Evolutionary conservation across 2,113 vertebrate species (phyloP).

Genomic region (Okapia johnstoni): DNA sequence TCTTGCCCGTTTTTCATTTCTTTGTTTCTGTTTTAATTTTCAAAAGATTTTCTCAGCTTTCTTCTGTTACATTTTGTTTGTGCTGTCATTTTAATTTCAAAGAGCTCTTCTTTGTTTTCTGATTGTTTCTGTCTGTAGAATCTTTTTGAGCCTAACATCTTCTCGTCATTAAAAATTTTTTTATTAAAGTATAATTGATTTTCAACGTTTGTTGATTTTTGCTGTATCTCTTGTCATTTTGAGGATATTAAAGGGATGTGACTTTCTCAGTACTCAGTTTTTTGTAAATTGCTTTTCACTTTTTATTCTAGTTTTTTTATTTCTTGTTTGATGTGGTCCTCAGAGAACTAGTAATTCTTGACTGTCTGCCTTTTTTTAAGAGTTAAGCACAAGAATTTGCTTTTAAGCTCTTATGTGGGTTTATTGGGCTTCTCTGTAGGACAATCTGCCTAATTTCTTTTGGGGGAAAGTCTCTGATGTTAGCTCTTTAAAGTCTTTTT

Average conservation of each 20-base stretch:
- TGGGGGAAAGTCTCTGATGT: background rate
- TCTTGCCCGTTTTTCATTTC: background rate
- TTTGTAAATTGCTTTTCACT: background rate
- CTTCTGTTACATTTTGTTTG: background rate
- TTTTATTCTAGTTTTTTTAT: background rate
- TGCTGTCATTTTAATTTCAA: background rate
- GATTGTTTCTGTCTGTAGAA: background rate
- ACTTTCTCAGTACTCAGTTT: background rate
- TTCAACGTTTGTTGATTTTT: background rate
- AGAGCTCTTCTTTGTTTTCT: background rate
- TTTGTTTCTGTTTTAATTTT: conserved; percentile 14
- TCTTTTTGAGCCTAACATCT: background rate
- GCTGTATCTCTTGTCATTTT: background rate
- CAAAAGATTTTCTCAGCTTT: background rate
- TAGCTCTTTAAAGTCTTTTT: background rate
- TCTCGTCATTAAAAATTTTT: background rate
- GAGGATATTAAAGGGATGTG: background rate
- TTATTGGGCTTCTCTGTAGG: background rate
- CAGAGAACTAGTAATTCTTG: background rate
- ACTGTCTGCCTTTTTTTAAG: background rate
- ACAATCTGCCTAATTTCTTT: background rate
- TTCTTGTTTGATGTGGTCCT: background rate
- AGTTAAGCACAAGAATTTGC: background rate
- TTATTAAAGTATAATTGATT: background rate
- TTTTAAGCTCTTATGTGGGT: background rate